Percentiles rank a stretch among this genome's conserved stretches.
Conservation (phyloP, 2,888 invertebrate species). For the Alloplasta piceator region DNA sequence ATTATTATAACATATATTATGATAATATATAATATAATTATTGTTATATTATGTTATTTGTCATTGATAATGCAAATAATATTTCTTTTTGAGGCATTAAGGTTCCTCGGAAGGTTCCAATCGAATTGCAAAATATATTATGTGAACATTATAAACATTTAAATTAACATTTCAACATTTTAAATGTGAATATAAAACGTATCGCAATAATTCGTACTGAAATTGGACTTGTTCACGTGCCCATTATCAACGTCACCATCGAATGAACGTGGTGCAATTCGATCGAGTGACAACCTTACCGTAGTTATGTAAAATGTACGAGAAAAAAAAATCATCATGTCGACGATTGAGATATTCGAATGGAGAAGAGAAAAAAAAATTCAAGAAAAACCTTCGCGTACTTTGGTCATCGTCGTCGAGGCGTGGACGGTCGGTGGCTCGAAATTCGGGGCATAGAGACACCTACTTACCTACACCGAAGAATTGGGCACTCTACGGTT, state of each 20-base stretch:
- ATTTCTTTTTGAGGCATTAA: background rate
- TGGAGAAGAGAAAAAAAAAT: conserved; percentile 45
- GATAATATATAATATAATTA: background rate
- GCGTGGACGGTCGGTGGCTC: conserved; percentile 49
- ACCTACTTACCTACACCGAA: conserved; percentile 76
- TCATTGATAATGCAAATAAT: background rate
- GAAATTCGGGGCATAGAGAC: conserved; percentile 65
- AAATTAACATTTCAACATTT: background rate
- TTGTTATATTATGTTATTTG: too few relatives aligned
- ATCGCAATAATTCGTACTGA: conserved; percentile 21
- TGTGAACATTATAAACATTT: background rate
- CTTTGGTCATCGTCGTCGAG: conserved; percentile 52
- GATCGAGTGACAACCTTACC: conserved; percentile 64
- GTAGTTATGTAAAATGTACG: conserved; percentile 74
- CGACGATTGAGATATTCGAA: conserved; percentile 7
- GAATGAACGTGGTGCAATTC: conserved; percentile 70
- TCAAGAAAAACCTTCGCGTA: conserved; percentile 58
- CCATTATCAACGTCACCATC: conserved; percentile 61
- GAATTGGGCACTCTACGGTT: conserved; percentile 71
- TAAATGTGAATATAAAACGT: conserved; percentile 26
- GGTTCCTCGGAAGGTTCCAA: background rate
- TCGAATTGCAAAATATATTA: background rate
- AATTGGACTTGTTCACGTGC: conserved; percentile 44
- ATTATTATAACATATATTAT: background rate
- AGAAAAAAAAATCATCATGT: conserved; percentile 69